Conservation (phyloP, 2,888 invertebrate genomes). For the Drosophila sordidula region DNA sequence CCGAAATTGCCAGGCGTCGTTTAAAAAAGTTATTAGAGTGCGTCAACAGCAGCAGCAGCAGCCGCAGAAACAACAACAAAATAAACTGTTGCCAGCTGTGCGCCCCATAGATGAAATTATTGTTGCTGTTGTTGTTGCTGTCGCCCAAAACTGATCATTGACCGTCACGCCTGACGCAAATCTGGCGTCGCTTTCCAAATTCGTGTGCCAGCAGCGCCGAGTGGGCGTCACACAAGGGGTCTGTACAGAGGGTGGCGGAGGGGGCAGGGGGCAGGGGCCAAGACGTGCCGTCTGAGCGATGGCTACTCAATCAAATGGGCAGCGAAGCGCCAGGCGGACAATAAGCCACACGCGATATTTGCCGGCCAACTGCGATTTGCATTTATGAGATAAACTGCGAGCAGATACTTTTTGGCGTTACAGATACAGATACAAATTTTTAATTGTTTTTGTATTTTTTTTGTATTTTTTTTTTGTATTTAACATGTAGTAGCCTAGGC, state of each 20-base stretch:
- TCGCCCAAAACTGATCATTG: conserved; percentile 73
- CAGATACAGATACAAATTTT: conserved; percentile 34
- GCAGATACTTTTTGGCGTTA: conserved; percentile 24
- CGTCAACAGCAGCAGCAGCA: conserved; percentile 55
- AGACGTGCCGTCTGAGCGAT: conserved; percentile 34
- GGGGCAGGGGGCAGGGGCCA: not conserved
- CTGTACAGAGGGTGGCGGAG: not conserved
- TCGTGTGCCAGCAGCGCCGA: conserved; percentile 65
- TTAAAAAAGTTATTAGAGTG: conserved; percentile 77
- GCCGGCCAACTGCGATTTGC: conserved; percentile 32
- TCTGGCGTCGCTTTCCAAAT: conserved; percentile 67
- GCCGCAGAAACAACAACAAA: conserved; percentile 21
- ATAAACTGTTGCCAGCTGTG: conserved; percentile 45
- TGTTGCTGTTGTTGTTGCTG: conserved; percentile 39
- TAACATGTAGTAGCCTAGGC: conserved; percentile 16
- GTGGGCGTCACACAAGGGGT: conserved; percentile 51
- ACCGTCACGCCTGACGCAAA: conserved; percentile 79
- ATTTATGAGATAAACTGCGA: conserved; percentile 36
- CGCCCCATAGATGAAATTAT: conserved; percentile 8
- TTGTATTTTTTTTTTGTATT: conserved; percentile 3
- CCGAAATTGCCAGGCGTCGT: conserved; percentile 55
- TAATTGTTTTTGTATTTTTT: not conserved
- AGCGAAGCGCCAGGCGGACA: conserved; percentile 55
- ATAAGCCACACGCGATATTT: conserved; percentile 22
- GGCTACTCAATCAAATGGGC: conserved; percentile 60